phyloP scores from a whole-genome alignment of 2,888 invertebrate species.

The Cybosia mesomella region DNA sequence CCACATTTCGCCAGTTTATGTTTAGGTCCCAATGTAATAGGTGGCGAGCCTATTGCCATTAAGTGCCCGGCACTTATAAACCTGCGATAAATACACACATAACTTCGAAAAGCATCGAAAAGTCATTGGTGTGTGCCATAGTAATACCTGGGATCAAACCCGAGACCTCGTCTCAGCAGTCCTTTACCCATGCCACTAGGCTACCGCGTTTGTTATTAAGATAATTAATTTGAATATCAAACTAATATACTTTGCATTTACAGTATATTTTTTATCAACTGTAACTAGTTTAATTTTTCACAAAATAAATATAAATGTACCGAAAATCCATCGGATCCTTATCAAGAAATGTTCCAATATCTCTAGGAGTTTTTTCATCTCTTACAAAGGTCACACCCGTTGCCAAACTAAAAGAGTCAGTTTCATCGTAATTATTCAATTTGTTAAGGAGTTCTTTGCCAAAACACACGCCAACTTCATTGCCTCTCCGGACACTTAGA shows the following conservation, averaged over 20 bases:
- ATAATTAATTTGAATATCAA: not conserved
- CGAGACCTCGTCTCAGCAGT: no score
- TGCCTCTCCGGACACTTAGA: conserved; percentile 70
- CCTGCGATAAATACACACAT: no score
- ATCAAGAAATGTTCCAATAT: conserved; percentile 89
- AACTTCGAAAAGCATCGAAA: no score
- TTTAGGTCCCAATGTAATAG: no score
- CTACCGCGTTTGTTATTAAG: no score
- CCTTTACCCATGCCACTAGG: no score
- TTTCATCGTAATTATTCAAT: conserved; percentile 89
- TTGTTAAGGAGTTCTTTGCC: conserved; percentile 90
- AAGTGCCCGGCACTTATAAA: no score
- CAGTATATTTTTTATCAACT: no score
- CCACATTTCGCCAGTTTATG: no score
- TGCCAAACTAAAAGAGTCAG: conserved; percentile 89
- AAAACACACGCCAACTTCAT: conserved; percentile 88
- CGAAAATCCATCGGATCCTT: conserved; percentile 92
- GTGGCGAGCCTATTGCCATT: no score
- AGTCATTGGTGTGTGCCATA: no score
- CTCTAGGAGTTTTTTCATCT: conserved; percentile 89
- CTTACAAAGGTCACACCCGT: conserved; percentile 89
- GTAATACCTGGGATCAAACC: no score
- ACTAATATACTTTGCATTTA: not conserved
- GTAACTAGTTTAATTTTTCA: not conserved
- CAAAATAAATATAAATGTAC: conserved; percentile 69